phyloP scores from a whole-genome alignment of 2,113 vertebrate genomes.

The Mus musculus region GRCm39 chr9:67380001-67380500 shows the following conservation, averaged over 20 bases:
- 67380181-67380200: background rate
- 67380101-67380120: background rate
- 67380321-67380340: background rate
- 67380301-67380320: constrained; percentile 38
- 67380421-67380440: background rate
- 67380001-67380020: background rate
- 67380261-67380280: background rate
- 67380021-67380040: background rate
- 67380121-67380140: background rate
- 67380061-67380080: background rate
- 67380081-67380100: background rate
- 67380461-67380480: background rate
- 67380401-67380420: background rate
- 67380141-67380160: background rate
- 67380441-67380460: background rate
- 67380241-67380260: background rate
- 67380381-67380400: background rate
- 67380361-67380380: background rate
- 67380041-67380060: background rate
- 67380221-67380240: background rate
- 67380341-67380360: background rate
- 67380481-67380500: background rate
- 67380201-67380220: too few species aligned
- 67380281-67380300: background rate
- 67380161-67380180: background rate